Evolutionary conservation across 2,888 invertebrate genomes (phyloP), one percentile per base, ranked within the genome.

Genomic region (Tortrix viridana): DNA sequence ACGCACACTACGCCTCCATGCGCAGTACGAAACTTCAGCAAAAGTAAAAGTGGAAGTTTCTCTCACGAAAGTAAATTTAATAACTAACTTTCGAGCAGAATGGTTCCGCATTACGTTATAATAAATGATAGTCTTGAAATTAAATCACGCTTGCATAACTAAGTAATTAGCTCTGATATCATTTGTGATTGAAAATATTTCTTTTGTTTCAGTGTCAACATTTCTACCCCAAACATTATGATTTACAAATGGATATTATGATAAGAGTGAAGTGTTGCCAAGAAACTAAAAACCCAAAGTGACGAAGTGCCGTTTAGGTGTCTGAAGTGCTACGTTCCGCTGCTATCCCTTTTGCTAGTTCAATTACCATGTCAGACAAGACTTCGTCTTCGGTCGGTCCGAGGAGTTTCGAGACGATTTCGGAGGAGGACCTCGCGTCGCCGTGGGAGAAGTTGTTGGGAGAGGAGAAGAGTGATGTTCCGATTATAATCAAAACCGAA

Each of bases 181-280:
- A n/a, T 41, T n/a, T 41, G n/a, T 41, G 41, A 41, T 16, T 5
- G 14, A n/a, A 18, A 23, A 16, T 12, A 67, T 83, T 75, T 82
- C 75, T 75, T 77, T 92, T 91, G 90, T 92, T 92, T 71, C 90
- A 91, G 91, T 92, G 91, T 88, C 91, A 91, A 90, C 89, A 90
- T 91, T 91, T 92, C 87, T 91, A 89, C 79, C 92, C 92, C 85
- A 92, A 92, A 87, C 89, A 91, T 89, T 92, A 92, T 92, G 92
- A 92, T 91, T 90, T 92, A 92, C 92, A 91, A 92, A 92, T 92
- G 92, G 92, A 92, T 92, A 92, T 92, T 92, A 92, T 89, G 90
- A 92, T 92, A 88, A 84, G 92, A 89, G 92, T 92, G 91, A 92
- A 92, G 92, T 92, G 92, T 76, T 92, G 88, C 83, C 92, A 92